Conservation (phyloP, 2,888 invertebrate species). For the Parnassius apollo region DNA sequence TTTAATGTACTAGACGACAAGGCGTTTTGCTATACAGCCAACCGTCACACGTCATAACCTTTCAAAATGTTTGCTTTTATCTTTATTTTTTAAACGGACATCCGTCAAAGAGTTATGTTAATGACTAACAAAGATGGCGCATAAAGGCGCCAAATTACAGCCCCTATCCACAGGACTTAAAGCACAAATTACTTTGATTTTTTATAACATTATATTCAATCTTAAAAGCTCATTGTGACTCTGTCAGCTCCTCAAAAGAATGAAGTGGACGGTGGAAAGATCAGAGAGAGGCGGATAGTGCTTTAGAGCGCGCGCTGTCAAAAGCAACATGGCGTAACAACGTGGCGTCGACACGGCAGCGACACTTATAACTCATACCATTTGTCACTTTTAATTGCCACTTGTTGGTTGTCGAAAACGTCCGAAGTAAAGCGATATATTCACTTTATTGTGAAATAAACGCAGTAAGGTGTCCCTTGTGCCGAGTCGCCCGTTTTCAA, state of each 20-base stretch:
- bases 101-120: slow-evolving; percentile 55
- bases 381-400: slow-evolving; percentile 81
- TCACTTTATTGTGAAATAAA: slow-evolving; percentile 76
- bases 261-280: slow-evolving; percentile 56
- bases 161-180: slow-evolving; percentile 32
- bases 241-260: slow-evolving; percentile 38
- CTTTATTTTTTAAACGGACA: slow-evolving; percentile 53
- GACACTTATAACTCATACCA: slow-evolving; percentile 64
- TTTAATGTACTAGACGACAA: slow-evolving; percentile 67
- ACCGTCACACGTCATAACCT: slow-evolving; percentile 58
- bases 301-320: slow-evolving; percentile 54
- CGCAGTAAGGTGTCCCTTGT: slow-evolving; percentile 38
- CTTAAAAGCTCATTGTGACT: slow-evolving; percentile 36
- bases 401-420: slow-evolving; percentile 70
- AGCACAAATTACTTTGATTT: slow-evolving; percentile 33
- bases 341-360: slow-evolving; percentile 44
- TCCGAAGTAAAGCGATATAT: slow-evolving; percentile 66
- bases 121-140: slow-evolving; percentile 41
- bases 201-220: slow-evolving; percentile 19
- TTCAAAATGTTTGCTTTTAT: slow-evolving; percentile 52
- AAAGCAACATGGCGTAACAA: slow-evolving; percentile 51
- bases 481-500: slow-evolving; percentile 30
- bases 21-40: slow-evolving; percentile 49
- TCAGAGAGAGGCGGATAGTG: slow-evolving; percentile 47
- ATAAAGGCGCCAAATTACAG: slow-evolving; percentile 46